Evolutionary conservation across 2,888 invertebrate genomes (phyloP).

Genomic region (Eutolmus rufibarbis): DNA sequence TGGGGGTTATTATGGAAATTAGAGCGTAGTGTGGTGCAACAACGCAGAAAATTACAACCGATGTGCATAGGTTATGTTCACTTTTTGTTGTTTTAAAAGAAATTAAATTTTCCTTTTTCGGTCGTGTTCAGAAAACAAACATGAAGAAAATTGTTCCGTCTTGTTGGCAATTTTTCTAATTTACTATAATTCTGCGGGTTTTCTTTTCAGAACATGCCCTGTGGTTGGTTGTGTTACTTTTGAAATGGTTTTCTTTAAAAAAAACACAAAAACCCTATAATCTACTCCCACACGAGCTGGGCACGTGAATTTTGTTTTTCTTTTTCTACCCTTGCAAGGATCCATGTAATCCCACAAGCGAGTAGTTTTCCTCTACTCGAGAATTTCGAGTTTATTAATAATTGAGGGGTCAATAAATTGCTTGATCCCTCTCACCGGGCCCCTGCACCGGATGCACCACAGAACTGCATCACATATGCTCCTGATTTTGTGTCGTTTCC

Average conservation of each 20-base stretch:
- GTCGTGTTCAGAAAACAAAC: neutral
- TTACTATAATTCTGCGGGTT: neutral
- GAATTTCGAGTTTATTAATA: neutral
- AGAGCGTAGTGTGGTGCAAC: neutral
- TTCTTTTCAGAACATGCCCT: neutral
- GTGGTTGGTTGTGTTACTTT: neutral
- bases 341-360: neutral
- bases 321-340: neutral
- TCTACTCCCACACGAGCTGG: neutral
- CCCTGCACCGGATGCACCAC: neutral
- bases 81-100: neutral
- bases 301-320: neutral
- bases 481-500: neutral
- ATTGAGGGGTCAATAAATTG: neutral
- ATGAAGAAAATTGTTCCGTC: neutral
- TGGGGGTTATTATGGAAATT: neutral
- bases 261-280: neutral
- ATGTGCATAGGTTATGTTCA: neutral
- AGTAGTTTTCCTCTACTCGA: neutral
- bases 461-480: neutral
- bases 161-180: neutral
- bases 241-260: neutral
- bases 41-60: neutral
- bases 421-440: neutral
- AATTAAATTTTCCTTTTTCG: neutral